Conservation (phyloP, 2,888 invertebrate genomes). For the Vannuccia rotundouncinata region DNA sequence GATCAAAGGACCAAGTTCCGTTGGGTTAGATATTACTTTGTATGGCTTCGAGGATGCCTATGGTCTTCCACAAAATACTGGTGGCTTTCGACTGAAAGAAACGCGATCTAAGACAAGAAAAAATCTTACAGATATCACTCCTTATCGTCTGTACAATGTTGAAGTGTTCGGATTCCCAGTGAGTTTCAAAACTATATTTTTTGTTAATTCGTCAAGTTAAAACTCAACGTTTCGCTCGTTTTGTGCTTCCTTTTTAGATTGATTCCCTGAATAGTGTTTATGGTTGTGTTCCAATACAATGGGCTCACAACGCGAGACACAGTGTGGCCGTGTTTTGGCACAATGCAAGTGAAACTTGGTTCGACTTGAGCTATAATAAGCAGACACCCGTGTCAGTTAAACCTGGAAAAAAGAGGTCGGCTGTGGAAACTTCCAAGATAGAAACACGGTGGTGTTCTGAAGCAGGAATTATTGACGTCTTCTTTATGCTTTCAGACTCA, state of each 20-base stretch:
- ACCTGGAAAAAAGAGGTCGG: constrained; percentile 46
- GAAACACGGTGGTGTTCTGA: constrained; percentile 90
- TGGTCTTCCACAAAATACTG: constrained; percentile 95
- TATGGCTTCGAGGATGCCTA: constrained; percentile 82
- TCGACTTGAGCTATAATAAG: constrained; percentile 64
- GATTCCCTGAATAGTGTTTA: constrained; percentile 92
- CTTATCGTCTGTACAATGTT: constrained; percentile 87
- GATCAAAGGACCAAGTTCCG: constrained; percentile 83
- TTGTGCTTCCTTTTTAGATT: constrained; percentile 63
- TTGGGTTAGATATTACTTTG: constrained; percentile 86
- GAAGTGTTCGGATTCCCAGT: constrained; percentile 86
- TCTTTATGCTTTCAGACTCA: constrained; percentile 79
- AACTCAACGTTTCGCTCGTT: constrained; percentile 81
- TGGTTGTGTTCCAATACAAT: constrained; percentile 83
- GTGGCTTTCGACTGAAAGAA: constrained; percentile 73
- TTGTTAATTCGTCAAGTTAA: too few relatives aligned
- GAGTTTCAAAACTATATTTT: too few relatives aligned
- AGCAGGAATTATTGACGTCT: constrained; percentile 84
- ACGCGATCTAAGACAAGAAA: constrained; percentile 68
- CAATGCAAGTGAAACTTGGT: constrained; percentile 97
- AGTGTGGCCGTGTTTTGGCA: constrained; percentile 90
- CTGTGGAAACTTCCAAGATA: constrained; percentile 49
- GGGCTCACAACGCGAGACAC: constrained; percentile 68
- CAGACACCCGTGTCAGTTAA: constrained; percentile 47
- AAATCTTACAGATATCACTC: constrained; percentile 61